phyloP scores from a whole-genome alignment of 1,140 invertebrate species.

The Apis dorsata region DNA sequence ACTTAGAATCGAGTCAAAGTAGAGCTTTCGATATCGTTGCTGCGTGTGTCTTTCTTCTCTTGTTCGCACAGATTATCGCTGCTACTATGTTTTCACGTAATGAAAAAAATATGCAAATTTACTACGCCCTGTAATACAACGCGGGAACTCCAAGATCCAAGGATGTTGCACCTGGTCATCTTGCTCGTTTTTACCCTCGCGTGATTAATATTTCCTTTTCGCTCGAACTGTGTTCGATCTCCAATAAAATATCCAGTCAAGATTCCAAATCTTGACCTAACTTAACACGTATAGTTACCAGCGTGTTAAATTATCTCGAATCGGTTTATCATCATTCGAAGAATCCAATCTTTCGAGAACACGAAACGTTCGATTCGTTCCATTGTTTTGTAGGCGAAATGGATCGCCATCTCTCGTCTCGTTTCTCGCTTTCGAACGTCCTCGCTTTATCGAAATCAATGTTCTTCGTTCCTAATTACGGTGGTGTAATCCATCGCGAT shows the following conservation, averaged over 20 bases:
- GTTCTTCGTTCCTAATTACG: slow-evolving; percentile 50
- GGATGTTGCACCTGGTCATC: neutral
- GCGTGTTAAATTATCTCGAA: neutral
- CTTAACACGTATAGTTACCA: too few relatives aligned
- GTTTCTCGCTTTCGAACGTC: neutral
- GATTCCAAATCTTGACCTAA: too few relatives aligned
- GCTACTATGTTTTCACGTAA: neutral
- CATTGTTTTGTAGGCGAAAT: neutral
- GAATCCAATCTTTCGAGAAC: neutral
- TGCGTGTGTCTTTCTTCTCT: neutral
- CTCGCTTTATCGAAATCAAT: slow-evolving; percentile 15
- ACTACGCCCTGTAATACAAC: slow-evolving; percentile 2
- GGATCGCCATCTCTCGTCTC: neutral
- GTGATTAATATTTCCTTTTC: slow-evolving; percentile 13
- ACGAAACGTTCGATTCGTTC: neutral
- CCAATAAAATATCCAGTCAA: neutral
- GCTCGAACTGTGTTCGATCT: neutral
- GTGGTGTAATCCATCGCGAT: neutral
- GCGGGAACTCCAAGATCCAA: neutral
- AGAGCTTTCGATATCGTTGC: neutral
- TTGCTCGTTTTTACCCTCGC: neutral
- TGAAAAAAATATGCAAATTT: slow-evolving; percentile 3
- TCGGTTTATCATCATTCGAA: neutral
- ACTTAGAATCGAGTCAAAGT: neutral
- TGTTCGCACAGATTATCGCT: neutral